Percentiles rank a stretch among this genome's conserved stretches.
phyloP scores from a whole-genome alignment of 2,797 vertebrate genomes.

The Pagetopsis macropterus region DNA sequence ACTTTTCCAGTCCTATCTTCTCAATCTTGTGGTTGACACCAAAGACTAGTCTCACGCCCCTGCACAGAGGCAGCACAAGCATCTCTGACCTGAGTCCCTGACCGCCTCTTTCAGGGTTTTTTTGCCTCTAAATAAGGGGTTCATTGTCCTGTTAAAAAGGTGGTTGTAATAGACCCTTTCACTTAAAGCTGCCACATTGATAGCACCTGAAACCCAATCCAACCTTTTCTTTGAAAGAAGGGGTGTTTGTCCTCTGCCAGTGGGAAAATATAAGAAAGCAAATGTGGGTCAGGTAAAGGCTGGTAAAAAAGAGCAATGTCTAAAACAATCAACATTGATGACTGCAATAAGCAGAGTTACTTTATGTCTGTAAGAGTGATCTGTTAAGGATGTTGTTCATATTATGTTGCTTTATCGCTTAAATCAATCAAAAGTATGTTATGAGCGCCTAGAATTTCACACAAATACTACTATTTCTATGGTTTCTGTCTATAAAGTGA shows the following conservation, averaged over 20 bases:
- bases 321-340: slow-evolving; percentile 38
- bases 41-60: slow-evolving; percentile 66
- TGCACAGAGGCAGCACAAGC: slow-evolving; percentile 34
- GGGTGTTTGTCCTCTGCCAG: slow-evolving; percentile 66
- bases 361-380: slow-evolving; percentile 16
- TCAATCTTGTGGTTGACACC: slow-evolving; percentile 43
- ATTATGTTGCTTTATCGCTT: slow-evolving; percentile 4
- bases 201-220: slow-evolving; percentile 77
- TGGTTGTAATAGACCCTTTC: slow-evolving; percentile 75
- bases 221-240: slow-evolving; percentile 67
- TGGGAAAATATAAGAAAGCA: slow-evolving; percentile 64
- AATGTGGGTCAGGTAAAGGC: slow-evolving; percentile 71
- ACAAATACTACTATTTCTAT: not conserved
- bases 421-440: not conserved
- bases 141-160: slow-evolving; percentile 76
- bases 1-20: slow-evolving; percentile 33
- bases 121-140: slow-evolving; percentile 69
- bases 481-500: slow-evolving; percentile 2
- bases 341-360: slow-evolving; percentile 25
- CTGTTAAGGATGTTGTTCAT: not conserved
- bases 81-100: slow-evolving; percentile 66
- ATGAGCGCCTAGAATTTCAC: not conserved
- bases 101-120: slow-evolving; percentile 43
- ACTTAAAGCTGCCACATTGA: slow-evolving; percentile 62
- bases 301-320: slow-evolving; percentile 24